Percentiles rank a stretch among this genome's conserved stretches.
phyloP scores from a whole-genome alignment of 2,888 invertebrate species.

The Brenthis ino region DNA sequence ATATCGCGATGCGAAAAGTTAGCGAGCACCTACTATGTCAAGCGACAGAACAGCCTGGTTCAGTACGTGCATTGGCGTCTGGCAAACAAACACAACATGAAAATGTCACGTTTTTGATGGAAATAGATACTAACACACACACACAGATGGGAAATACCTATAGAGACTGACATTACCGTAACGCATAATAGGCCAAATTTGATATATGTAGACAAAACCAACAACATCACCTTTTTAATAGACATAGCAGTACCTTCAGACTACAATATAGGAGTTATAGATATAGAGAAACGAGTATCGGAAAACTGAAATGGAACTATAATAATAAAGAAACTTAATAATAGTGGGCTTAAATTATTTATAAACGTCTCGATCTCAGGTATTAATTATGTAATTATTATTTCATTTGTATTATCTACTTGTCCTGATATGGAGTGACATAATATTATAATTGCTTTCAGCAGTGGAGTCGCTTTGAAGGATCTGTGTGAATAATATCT shows the following conservation, averaged over 20 bases:
- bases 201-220: neutral
- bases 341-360: neutral
- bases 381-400: too few relatives aligned
- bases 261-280: neutral
- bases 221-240: neutral
- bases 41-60: neutral
- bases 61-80: neutral
- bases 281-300: neutral
- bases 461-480: constrained; percentile 87
- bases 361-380: too few relatives aligned
- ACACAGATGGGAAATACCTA: neutral
- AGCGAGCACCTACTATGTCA: neutral
- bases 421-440: constrained; percentile 89
- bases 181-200: neutral
- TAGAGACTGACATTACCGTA: neutral
- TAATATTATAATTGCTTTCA: constrained; percentile 84
- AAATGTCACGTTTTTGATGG: neutral
- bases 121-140: too few relatives aligned
- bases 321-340: neutral
- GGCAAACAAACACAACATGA: neutral
- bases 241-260: neutral
- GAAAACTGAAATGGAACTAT: too few relatives aligned
- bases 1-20: neutral
- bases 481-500: constrained; percentile 89
- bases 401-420: constrained; percentile 66